Evolutionary conservation across 2,797 vertebrate species (phyloP), one percentile per base, ranked within the genome.

Genomic region (Liparis tanakae): DNA sequence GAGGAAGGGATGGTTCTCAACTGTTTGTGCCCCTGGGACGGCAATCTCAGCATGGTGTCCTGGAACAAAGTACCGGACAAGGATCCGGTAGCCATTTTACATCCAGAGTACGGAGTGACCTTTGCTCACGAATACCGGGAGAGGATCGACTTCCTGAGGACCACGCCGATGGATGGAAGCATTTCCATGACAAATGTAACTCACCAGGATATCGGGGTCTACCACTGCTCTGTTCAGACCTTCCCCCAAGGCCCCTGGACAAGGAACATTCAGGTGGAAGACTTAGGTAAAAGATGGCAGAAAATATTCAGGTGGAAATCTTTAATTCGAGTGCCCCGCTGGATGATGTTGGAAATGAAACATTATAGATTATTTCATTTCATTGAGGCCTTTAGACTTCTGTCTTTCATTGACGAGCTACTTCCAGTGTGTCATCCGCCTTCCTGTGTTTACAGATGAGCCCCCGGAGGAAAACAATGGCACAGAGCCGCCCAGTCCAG

Each of bases 1-100:
- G 89, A 92, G 46, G 90, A 95, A 70, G 94, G 92, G 17, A 94
- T 96, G 94, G 86, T 93, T 13, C 92, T 98, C 22, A 81, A 93
- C 41, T 96, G 96, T 65, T 62, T 91, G 41, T 96, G 94, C 53
- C 94, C 94, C 1, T 92, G 91, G 81, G 56, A 7, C 0, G 84
- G 87, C 1, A 83, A 55, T n/a, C 83, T 96, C 84, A 95, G 84
- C 55, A 95, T 96, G 91, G 82, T 93, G 48, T 93, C 93, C 67
- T 98, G 96, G 96, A 87, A 81, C 69, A 97, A 96, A 93, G 3
- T 72, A 7, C 84, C 82, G 2, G 43, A 83, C 37, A 92, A 83
- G 56, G 9, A 85, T 43, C 82, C 84, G 0, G 15, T 96, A 33
- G 95, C 94, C 1, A 78, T 95, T 70, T 95, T 94, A 83, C 91